Conservation (phyloP, 2,797 vertebrate genomes). For the Urophycis tenuis region DNA sequence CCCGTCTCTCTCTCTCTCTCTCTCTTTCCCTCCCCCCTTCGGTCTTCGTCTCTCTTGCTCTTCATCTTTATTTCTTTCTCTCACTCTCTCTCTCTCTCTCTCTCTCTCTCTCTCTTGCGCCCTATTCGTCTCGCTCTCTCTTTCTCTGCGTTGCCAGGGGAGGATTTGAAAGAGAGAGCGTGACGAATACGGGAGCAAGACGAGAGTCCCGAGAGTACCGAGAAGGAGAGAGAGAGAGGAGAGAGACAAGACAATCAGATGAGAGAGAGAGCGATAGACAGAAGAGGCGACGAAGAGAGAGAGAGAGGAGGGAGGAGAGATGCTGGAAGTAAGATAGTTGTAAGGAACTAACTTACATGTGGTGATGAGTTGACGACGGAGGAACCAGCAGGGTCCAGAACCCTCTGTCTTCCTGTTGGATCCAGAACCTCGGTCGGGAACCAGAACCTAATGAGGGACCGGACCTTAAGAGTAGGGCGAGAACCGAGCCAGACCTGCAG, state of each 20-base stretch:
- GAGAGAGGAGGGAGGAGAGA: conserved; percentile 7
- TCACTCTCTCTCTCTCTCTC: conserved; percentile 39
- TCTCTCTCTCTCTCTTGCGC: conserved; percentile 65
- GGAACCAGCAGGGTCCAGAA: not conserved
- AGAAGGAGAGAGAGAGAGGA: conserved; percentile 62
- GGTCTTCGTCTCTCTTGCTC: not conserved
- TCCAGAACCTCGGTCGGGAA: not conserved
- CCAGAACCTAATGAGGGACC: not conserved
- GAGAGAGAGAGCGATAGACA: conserved; percentile 18
- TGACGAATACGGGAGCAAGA: conserved; percentile 63
- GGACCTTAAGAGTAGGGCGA: not conserved
- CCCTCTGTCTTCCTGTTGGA: not conserved
- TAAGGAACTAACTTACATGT: not conserved
- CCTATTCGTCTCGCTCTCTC: conserved; percentile 61
- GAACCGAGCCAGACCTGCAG: too few relatives aligned
- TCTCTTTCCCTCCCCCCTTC: too few relatives aligned
- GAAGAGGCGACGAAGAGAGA: conserved; percentile 15
- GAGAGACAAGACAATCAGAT: conserved; percentile 13
- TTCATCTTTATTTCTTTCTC: too few relatives aligned
- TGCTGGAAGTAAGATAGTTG: not conserved
- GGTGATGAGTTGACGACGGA: not conserved
- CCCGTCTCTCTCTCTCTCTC: not conserved
- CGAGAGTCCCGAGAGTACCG: conserved; percentile 77
- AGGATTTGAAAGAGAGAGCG: too few relatives aligned
- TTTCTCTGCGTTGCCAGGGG: conserved; percentile 63